Evolutionary conservation across 2,888 invertebrate species (phyloP).

Genomic region (Atrina japonica): DNA sequence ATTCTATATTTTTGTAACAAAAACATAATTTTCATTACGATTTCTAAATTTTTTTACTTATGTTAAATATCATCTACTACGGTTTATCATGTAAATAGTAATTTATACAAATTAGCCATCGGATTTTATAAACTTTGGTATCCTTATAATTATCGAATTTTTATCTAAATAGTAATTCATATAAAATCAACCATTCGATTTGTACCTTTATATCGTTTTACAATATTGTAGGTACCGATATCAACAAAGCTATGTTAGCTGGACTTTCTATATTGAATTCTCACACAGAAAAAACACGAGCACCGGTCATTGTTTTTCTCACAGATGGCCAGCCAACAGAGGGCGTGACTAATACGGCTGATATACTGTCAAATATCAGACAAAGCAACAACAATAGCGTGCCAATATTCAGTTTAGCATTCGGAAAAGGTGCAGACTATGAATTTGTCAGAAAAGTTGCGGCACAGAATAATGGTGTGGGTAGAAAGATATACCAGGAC

Average conservation of each 20-base stretch:
- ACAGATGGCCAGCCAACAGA: slow-evolving; percentile 81
- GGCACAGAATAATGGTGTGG: slow-evolving; percentile 86
- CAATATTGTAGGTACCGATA: slow-evolving; percentile 79
- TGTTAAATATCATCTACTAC: too few species aligned
- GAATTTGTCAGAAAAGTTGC: slow-evolving; percentile 75
- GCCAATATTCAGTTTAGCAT: slow-evolving; percentile 63
- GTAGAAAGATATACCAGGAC: slow-evolving; percentile 88
- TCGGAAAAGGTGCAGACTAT: slow-evolving; percentile 65
- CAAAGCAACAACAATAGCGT: slow-evolving; percentile 54
- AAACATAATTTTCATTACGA: too few species aligned
- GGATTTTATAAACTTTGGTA: too few species aligned
- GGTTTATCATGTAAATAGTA: too few species aligned
- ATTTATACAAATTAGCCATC: too few species aligned
- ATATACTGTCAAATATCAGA: slow-evolving; percentile 69
- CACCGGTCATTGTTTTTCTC: slow-evolving; percentile 78
- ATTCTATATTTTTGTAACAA: too few species aligned
- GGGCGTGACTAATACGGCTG: slow-evolving; percentile 71
- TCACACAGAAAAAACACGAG: slow-evolving; percentile 40
- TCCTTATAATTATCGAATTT: too few species aligned
- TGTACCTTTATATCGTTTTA: too few species aligned
- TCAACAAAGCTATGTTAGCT: slow-evolving; percentile 84
- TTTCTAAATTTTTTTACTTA: too few species aligned
- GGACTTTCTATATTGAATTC: slow-evolving; percentile 82
- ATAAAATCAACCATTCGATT: too few species aligned
- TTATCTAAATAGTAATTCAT: too few species aligned